These are phyloP conservation scores for Geophilus truncorum DNA, from an alignment of 2,888 invertebrate species.

Conservation along the genomic window DNA sequence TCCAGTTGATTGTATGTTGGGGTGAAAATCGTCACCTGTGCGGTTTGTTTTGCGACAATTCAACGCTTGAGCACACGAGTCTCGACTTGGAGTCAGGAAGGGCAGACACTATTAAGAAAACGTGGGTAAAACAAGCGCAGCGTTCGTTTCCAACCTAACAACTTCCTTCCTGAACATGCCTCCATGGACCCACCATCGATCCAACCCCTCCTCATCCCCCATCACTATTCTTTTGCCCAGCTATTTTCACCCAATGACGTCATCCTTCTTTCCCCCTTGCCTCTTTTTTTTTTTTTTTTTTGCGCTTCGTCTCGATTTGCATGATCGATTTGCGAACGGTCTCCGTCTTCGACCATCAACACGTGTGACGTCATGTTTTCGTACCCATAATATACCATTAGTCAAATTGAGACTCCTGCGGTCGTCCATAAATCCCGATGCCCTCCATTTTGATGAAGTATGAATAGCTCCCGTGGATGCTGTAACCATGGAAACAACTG, in stretches of 20 bases:
- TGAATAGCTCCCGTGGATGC: conserved; percentile 25
- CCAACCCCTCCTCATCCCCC: background rate
- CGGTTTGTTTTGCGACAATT: background rate
- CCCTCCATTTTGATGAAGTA: conserved; percentile 27
- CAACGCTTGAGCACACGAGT: background rate
- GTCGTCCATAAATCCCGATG: background rate
- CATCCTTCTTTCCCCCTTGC: background rate
- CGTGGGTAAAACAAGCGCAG: conserved; percentile 14
- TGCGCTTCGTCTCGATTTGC: too few species aligned
- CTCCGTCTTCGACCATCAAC: background rate
- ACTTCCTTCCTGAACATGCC: conserved; percentile 25
- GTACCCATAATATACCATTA: conserved; percentile 11
- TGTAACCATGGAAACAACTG: conserved; percentile 2
- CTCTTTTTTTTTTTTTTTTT: background rate
- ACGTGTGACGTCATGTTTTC: background rate
- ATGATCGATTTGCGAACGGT: background rate
- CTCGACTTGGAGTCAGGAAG: background rate
- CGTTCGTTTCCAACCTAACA: conserved; percentile 12
- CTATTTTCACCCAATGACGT: background rate
- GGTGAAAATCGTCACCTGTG: background rate
- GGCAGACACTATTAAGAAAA: conserved; percentile 5
- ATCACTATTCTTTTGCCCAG: background rate
- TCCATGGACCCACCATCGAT: background rate
- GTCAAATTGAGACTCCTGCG: conserved; percentile 18
- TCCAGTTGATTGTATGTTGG: background rate